Conservation (phyloP, 2,113 vertebrate species). For the Dasyurus viverrinus region DNA sequence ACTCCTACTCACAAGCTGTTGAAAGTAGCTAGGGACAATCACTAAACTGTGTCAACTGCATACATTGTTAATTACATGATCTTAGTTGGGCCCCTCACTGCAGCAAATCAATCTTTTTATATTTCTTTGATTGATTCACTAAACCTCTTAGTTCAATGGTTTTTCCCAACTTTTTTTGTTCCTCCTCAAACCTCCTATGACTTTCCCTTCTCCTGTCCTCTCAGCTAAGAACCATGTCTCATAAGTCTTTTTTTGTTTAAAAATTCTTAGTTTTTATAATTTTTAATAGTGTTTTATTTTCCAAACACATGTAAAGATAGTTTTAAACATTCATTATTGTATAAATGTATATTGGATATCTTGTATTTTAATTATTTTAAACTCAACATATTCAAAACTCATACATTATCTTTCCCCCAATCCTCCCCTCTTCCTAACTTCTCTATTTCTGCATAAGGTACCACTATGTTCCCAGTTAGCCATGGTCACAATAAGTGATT, state of each 20-base stretch:
- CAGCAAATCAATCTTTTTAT: not conserved
- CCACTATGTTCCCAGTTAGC: too few relatives aligned
- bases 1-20: not conserved
- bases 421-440: too few relatives aligned
- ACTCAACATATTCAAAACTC: too few relatives aligned
- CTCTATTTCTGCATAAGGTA: too few relatives aligned
- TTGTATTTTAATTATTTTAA: too few relatives aligned
- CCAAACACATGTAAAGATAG: too few relatives aligned
- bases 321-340: too few relatives aligned
- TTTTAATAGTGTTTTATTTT: too few relatives aligned
- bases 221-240: not conserved
- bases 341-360: too few relatives aligned
- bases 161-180: not conserved
- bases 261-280: too few relatives aligned
- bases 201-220: not conserved
- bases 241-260: not conserved
- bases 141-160: not conserved
- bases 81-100: not conserved
- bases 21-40: not conserved
- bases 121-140: not conserved
- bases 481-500: too few relatives aligned
- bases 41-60: constrained; percentile 32
- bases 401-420: too few relatives aligned
- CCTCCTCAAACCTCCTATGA: not conserved
- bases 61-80: constrained; percentile 75